Evolutionary conservation across 2,888 invertebrate genomes (phyloP).

Genomic region (Drosophila niveifrons): DNA sequence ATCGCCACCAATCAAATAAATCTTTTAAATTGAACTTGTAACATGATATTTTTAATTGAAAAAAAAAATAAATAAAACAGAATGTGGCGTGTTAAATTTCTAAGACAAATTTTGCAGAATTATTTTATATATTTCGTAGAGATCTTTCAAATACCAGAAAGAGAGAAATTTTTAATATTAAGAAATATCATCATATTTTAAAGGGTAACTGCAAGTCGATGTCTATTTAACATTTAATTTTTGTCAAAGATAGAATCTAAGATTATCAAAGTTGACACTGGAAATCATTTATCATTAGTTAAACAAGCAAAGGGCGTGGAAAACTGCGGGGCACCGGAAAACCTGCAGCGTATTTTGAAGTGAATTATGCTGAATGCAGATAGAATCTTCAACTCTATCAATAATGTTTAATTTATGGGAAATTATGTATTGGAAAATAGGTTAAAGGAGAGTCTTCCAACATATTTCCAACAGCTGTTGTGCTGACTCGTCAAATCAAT

Average conservation of each 20-base stretch:
- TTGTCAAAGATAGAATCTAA: neutral
- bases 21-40: neutral
- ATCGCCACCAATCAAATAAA: neutral
- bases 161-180: too few species aligned
- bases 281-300: neutral
- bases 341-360: neutral
- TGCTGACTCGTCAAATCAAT: slow-evolving; percentile 52
- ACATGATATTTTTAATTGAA: neutral
- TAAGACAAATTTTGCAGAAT: too few species aligned
- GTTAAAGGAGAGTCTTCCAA: slow-evolving; percentile 32
- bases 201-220: neutral
- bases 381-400: neutral
- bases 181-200: too few species aligned
- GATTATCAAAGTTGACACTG: neutral
- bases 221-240: neutral
- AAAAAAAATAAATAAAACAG: neutral
- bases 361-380: neutral
- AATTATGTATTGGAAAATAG: slow-evolving; percentile 15
- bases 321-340: neutral
- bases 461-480: slow-evolving; percentile 71
- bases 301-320: neutral
- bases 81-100: too few species aligned
- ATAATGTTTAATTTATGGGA: neutral
- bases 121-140: too few species aligned
- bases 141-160: too few species aligned